A percentile compares a stretch with the other conserved stretches of the same genome.
Conservation (phyloP, 2,888 invertebrate species). For the Urechis unicinctus region DNA sequence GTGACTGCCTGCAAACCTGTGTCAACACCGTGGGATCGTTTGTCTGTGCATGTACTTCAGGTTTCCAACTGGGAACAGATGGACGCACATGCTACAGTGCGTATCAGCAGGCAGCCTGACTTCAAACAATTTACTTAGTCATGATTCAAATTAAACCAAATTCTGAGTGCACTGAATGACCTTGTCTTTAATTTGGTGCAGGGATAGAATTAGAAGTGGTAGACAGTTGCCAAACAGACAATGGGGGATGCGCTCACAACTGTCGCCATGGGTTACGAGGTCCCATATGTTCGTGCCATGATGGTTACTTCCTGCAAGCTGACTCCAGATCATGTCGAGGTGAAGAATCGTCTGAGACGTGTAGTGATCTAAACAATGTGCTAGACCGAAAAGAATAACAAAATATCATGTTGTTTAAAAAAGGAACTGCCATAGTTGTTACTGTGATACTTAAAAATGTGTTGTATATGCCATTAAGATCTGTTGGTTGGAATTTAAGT, state of each 20-base stretch:
- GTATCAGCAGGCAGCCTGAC: conserved; percentile 7
- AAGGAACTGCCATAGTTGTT: too few relatives aligned
- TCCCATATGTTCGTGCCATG: conserved; percentile 37
- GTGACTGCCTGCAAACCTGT: conserved; percentile 48
- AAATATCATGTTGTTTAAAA: too few relatives aligned
- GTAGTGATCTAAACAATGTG: too few relatives aligned
- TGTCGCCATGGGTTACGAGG: conserved; percentile 50
- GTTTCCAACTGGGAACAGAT: conserved; percentile 50
- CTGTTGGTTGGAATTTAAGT: too few relatives aligned
- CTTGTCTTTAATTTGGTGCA: too few relatives aligned
- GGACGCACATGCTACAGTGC: conserved; percentile 48
- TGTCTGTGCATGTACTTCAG: conserved; percentile 44
- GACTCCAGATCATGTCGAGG: conserved; percentile 45
- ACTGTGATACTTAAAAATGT: too few relatives aligned
- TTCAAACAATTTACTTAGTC: too few relatives aligned
- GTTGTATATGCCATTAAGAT: too few relatives aligned
- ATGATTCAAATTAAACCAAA: too few relatives aligned
- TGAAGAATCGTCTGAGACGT: conserved; percentile 8
- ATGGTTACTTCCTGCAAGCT: conserved; percentile 41
- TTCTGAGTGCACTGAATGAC: too few relatives aligned
- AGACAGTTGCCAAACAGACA: conserved; percentile 51
- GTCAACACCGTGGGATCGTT: conserved; percentile 48
- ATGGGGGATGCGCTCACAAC: conserved; percentile 55
- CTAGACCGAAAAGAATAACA: too few relatives aligned
- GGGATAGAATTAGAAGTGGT: conserved; percentile 50